Conservation (phyloP, 2,797 vertebrate species). For the Neosilurus hyrtlii region DNA sequence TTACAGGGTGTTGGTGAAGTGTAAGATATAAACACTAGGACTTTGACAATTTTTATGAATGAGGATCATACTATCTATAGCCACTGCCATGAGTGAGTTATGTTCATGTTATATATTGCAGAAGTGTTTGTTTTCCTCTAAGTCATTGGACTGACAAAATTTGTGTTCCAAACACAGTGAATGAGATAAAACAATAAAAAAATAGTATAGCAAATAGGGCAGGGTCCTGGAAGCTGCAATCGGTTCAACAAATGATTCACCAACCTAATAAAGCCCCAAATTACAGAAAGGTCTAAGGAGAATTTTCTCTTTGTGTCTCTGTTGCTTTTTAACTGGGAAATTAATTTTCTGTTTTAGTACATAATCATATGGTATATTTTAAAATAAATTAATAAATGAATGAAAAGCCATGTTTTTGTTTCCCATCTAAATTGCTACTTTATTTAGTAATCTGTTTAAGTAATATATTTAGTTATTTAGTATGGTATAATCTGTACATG, state of each 20-base stretch:
- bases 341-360: not conserved
- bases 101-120: not conserved
- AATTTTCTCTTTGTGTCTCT: not conserved
- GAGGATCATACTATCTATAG: not conserved
- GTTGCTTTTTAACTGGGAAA: not conserved
- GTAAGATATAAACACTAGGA: not conserved
- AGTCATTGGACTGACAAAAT: not conserved
- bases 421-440: not conserved
- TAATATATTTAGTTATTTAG: too few species aligned
- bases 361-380: not conserved
- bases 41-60: not conserved
- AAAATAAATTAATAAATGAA: too few species aligned
- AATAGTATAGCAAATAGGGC: not conserved
- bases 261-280: slow-evolving; percentile 15
- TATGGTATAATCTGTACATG: not conserved
- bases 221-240: not conserved
- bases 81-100: not conserved
- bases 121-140: not conserved
- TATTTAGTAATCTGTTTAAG: not conserved
- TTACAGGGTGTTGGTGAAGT: not conserved
- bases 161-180: not conserved
- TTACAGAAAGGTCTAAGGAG: not conserved
- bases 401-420: not conserved
- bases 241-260: not conserved
- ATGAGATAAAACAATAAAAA: slow-evolving; percentile 4